Evolutionary conservation across 2,888 invertebrate genomes (phyloP), one percentile per base, ranked within the genome.

Genomic region (Acrobasis repandana): DNA sequence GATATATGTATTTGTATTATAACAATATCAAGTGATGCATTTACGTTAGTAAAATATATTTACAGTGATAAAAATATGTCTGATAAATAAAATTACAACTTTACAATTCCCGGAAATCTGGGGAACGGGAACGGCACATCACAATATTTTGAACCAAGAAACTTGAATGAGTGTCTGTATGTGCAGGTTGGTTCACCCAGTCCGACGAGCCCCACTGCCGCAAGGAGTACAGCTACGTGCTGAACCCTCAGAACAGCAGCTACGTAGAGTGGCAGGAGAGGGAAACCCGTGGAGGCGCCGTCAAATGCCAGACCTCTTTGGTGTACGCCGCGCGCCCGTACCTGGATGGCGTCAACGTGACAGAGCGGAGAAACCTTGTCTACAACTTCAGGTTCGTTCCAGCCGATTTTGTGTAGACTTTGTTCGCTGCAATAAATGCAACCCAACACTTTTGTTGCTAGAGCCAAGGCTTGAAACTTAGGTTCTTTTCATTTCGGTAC

Each of bases 211-310:
- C 93, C 56, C 94, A 94, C 71, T 94, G 95, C 78, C 94, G 94
- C 75, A 97, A 97, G 76, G 97, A 97, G 82, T 98, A 97, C 93
- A 95, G 95, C 83, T 98, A 98, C 87, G 93, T 93, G 63, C 94
- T 95, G 80, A 95, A 94, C 75, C 89, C 93, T 34, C 90, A 93
- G 70, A 96, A 96, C 86, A 86, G 88, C 56, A 93, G 94, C 77
- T 98, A 97, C 82, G 94, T 98, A 66, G 95, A 96, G 80, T 98
- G 98, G 98, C 94, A 95, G 74, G 96, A 97, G 80, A 93, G 94
- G 64, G 96, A 96, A 78, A 96, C 95, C 36, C 90, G 95, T 61
- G 94, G 92, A 38, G 65, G 68, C 14, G 88, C 90, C 73, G 91
- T 94, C 77, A 94, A 94, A 70, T 88, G 85, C 68, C 93, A 95